Conservation (phyloP, 2,113 vertebrate species). For the Patagioenas fasciata region DNA sequence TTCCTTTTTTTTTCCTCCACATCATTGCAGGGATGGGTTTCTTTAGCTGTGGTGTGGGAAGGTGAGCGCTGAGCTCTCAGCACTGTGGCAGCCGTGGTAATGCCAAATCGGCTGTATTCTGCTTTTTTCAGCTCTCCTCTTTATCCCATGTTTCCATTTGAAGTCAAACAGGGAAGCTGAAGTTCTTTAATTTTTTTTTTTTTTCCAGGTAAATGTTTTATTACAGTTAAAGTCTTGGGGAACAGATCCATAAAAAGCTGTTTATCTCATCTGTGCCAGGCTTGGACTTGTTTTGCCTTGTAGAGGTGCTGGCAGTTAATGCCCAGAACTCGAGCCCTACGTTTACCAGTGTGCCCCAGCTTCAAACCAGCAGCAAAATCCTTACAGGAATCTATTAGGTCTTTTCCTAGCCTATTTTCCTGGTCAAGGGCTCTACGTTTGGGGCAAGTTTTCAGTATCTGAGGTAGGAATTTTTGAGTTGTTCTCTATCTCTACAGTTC, state of each 20-base stretch:
- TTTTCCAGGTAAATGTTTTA: neutral
- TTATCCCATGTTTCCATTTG: neutral
- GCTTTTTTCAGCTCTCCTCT: neutral
- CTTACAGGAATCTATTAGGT: neutral
- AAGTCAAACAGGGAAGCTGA: neutral
- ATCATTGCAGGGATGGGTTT: neutral
- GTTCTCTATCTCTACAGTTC: neutral
- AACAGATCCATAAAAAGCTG: neutral
- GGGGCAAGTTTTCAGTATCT: neutral
- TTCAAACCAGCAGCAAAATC: neutral
- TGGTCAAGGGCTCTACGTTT: neutral
- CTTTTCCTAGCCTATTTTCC: neutral
- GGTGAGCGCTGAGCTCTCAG: neutral
- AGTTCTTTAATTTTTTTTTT: neutral
- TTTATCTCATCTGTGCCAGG: neutral
- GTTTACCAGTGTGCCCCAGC: neutral
- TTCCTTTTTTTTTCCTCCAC: neutral
- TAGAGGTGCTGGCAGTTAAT: neutral
- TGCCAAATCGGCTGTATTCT: neutral
- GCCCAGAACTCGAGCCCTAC: neutral
- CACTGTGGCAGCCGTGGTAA: accelerated
- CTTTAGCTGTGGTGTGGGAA: neutral
- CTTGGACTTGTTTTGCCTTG: neutral
- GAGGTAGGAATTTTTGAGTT: neutral
- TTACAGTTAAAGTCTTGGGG: neutral